phyloP scores from a whole-genome alignment of 2,797 vertebrate genomes.

The Emys orbicularis region DNA sequence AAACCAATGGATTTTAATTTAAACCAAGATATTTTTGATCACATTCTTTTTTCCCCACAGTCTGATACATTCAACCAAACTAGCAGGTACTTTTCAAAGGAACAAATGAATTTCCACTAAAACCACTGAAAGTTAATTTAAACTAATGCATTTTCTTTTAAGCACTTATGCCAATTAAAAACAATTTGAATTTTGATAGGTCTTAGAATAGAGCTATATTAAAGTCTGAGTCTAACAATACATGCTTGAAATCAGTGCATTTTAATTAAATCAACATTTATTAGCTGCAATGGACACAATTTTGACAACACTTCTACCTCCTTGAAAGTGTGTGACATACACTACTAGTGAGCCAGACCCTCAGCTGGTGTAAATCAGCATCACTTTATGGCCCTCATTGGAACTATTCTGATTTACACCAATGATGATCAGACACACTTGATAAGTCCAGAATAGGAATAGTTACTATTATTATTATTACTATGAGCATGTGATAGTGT shows the following conservation, averaged over 20 bases:
- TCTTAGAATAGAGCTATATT: slow-evolving; percentile 7
- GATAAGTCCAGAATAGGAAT: not conserved
- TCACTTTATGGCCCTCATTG: not conserved
- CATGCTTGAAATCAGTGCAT: not conserved
- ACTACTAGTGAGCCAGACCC: not conserved
- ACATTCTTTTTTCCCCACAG: not conserved
- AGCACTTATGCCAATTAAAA: slow-evolving; percentile 32
- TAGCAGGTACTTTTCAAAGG: slow-evolving; percentile 18
- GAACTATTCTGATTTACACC: not conserved
- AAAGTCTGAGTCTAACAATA: not conserved
- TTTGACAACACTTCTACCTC: not conserved
- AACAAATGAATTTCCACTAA: slow-evolving; percentile 46
- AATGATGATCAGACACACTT: not conserved
- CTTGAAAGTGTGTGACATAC: not conserved
- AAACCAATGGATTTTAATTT: slow-evolving; percentile 50
- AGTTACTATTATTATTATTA: not conserved
- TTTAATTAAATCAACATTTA: not conserved
- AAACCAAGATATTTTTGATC: slow-evolving; percentile 54
- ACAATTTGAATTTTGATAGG: not conserved
- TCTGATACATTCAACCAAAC: slow-evolving; percentile 38
- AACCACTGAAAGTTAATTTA: slow-evolving; percentile 46
- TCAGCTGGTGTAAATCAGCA: not conserved
- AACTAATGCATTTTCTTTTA: slow-evolving; percentile 3
- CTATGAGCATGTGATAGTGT: not conserved
- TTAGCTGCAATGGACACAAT: not conserved